Conservation (phyloP, 64 coral and sea anemone species). For the Orbicella faveolata region DNA sequence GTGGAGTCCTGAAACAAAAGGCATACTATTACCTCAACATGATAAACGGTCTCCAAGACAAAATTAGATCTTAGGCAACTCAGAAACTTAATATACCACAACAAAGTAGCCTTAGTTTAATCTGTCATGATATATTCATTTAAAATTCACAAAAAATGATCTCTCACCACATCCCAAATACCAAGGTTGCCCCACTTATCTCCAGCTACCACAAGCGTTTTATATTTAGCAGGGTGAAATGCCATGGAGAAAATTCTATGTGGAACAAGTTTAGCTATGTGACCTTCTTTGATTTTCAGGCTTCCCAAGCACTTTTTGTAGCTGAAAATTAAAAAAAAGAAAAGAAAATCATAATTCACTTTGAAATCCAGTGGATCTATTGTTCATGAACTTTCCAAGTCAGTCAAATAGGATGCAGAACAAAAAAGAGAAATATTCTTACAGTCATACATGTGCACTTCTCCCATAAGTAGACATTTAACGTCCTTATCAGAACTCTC, state of each 20-base stretch:
- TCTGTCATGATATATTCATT: neutral
- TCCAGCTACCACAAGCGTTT: slow-evolving; percentile 71
- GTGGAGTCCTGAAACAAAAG: slow-evolving; percentile 14
- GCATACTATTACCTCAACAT: neutral
- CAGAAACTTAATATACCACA: too few relatives aligned
- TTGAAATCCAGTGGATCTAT: neutral
- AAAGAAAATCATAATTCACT: neutral
- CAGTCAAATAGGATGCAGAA: too few relatives aligned
- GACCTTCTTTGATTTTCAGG: slow-evolving; percentile 40
- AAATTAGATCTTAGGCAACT: too few relatives aligned
- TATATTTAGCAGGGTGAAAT: slow-evolving; percentile 68
- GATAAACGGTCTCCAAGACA: neutral
- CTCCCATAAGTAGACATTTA: too few relatives aligned
- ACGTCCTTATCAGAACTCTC: too few relatives aligned
- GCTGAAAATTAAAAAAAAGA: slow-evolving; percentile 28
- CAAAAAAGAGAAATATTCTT: too few relatives aligned
- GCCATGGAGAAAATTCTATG: slow-evolving; percentile 75
- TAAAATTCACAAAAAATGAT: neutral
- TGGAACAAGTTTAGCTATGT: slow-evolving; percentile 82
- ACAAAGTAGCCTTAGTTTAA: too few relatives aligned
- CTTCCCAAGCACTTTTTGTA: slow-evolving; percentile 51
- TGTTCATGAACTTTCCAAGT: too few relatives aligned
- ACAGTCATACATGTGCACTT: too few relatives aligned
- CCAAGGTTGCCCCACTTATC: slow-evolving; percentile 86
- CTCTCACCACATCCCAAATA: slow-evolving; percentile 88